A percentile compares a stretch with the other conserved stretches of the same genome.
Evolutionary conservation across 2,797 vertebrate genomes (phyloP).

Genomic region (Gallinago solitaria): DNA sequence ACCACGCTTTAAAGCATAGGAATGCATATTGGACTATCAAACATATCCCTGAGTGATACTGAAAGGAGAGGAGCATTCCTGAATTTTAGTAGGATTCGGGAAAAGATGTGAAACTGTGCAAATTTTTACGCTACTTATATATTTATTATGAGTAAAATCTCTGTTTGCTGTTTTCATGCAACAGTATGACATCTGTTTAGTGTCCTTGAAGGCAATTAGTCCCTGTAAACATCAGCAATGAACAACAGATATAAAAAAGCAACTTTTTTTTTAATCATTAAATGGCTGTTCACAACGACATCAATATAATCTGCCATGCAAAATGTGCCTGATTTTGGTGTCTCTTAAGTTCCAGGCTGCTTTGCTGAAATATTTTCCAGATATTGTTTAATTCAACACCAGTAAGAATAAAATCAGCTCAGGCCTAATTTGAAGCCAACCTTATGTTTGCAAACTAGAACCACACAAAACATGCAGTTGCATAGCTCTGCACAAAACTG

Average conservation of each 20-base stretch:
- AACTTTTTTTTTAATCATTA: not conserved
- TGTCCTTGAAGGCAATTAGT: not conserved
- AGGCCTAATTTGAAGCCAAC: not conserved
- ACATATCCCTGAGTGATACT: not conserved
- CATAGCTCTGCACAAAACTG: not conserved
- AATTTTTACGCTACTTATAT: not conserved
- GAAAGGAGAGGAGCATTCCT: not conserved
- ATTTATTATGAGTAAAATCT: not conserved
- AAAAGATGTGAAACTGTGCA: not conserved
- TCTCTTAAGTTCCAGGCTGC: slow-evolving; percentile 4
- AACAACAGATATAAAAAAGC: not conserved
- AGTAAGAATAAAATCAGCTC: not conserved
- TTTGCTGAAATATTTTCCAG: slow-evolving; percentile 19
- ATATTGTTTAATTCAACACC: not conserved
- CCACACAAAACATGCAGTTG: not conserved
- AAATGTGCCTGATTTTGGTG: slow-evolving; percentile 17
- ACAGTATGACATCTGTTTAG: not conserved
- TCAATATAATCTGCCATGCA: not conserved
- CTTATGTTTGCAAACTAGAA: not conserved
- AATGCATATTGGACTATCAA: not conserved
- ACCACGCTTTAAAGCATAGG: not conserved
- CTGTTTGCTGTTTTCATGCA: not conserved
- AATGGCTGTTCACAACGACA: slow-evolving; percentile 9
- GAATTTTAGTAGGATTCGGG: not conserved
- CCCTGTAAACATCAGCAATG: not conserved